phyloP scores from a whole-genome alignment of 2,888 invertebrate genomes.

The Mythimna ferrago region DNA sequence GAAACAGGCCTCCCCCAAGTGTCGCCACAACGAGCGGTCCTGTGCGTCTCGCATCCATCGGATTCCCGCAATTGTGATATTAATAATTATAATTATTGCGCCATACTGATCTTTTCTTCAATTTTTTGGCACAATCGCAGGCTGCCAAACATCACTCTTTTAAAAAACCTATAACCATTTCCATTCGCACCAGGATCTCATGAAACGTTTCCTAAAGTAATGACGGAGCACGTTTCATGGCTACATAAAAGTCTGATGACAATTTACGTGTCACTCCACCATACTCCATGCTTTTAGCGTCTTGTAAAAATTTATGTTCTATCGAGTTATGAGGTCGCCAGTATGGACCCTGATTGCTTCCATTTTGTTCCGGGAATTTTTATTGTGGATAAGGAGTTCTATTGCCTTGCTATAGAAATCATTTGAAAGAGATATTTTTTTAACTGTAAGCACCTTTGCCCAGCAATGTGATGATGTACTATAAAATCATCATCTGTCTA shows the following conservation, averaged over 20 bases:
- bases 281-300: slow-evolving; percentile 68
- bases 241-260: slow-evolving; percentile 66
- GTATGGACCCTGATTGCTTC: slow-evolving; percentile 70
- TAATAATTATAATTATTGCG: too few species aligned
- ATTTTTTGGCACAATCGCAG: background rate
- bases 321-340: slow-evolving; percentile 70
- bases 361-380: slow-evolving; percentile 48
- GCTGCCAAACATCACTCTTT: background rate
- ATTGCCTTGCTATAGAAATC: background rate
- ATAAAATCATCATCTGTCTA: too few species aligned
- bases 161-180: slow-evolving; percentile 15
- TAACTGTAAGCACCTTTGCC: too few species aligned
- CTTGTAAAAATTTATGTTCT: slow-evolving; percentile 72
- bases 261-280: slow-evolving; percentile 66
- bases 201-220: slow-evolving; percentile 58
- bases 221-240: slow-evolving; percentile 59
- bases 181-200: slow-evolving; percentile 7
- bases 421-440: too few species aligned
- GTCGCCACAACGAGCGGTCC: too few species aligned
- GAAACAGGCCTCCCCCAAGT: too few species aligned
- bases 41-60: too few species aligned
- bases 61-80: too few species aligned
- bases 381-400: slow-evolving; percentile 28
- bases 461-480: too few species aligned
- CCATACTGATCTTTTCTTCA: too few species aligned